phyloP scores from a whole-genome alignment of 2,888 invertebrate genomes.

The Acrobeloides nanus region DNA sequence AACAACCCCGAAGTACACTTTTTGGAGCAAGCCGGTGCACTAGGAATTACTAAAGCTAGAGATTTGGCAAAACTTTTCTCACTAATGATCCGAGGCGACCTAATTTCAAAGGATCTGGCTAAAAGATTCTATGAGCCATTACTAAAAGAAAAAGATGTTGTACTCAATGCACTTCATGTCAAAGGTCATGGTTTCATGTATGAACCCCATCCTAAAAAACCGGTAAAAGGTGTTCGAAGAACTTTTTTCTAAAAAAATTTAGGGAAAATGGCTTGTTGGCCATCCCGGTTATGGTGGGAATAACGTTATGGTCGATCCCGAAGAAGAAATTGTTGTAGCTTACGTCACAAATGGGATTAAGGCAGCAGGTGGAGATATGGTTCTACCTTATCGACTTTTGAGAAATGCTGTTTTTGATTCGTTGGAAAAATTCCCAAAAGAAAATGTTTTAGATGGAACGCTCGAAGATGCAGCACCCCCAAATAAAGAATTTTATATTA shows the following conservation, averaged over 20 bases:
- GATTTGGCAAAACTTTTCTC: slow-evolving; percentile 46
- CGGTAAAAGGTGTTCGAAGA: slow-evolving; percentile 19
- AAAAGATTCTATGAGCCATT: slow-evolving; percentile 36
- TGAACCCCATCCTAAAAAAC: slow-evolving; percentile 43
- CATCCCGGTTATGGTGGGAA: slow-evolving; percentile 49
- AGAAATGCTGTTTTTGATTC: slow-evolving; percentile 46
- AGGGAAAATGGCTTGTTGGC: slow-evolving; percentile 42
- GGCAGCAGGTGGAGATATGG: slow-evolving; percentile 50
- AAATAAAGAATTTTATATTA: no score
- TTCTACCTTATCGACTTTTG: slow-evolving; percentile 38
- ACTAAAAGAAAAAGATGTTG: slow-evolving; percentile 33
- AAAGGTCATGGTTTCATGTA: slow-evolving; percentile 52
- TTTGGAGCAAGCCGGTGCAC: slow-evolving; percentile 49
- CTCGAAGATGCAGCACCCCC: no score
- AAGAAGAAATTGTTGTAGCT: slow-evolving; percentile 47
- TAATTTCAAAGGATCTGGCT: slow-evolving; percentile 34
- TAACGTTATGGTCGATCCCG: slow-evolving; percentile 49
- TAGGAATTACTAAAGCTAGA: slow-evolving; percentile 47
- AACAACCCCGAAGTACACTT: slow-evolving; percentile 47
- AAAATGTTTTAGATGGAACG: no score
- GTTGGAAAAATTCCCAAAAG: no score
- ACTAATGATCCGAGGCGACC: slow-evolving; percentile 41
- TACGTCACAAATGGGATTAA: slow-evolving; percentile 51
- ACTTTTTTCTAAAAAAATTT: no score
- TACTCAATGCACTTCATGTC: slow-evolving; percentile 22